phyloP scores from a whole-genome alignment of 2,113 vertebrate genomes.

The Illadopsis cleaveri region DNA sequence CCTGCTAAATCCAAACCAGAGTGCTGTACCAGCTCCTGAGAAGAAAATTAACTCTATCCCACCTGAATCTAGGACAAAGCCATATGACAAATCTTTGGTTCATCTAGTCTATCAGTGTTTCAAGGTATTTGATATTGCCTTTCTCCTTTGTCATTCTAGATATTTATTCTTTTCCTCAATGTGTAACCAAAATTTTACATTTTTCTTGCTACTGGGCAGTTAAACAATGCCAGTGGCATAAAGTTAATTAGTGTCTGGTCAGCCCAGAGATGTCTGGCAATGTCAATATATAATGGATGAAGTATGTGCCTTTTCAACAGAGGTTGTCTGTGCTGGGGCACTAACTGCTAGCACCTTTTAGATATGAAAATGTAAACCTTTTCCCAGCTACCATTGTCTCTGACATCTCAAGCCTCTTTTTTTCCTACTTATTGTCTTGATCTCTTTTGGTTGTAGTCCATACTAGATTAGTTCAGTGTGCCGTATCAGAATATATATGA shows the following conservation, averaged over 20 bases:
- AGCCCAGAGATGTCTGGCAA: not conserved
- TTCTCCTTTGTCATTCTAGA: not conserved
- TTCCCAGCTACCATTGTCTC: not conserved
- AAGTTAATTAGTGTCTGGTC: not conserved
- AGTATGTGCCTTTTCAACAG: not conserved
- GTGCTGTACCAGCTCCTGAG: not conserved
- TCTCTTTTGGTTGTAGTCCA: not conserved
- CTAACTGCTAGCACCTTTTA: not conserved
- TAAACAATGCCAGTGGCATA: rapidly evolving
- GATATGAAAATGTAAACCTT: not conserved
- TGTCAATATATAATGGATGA: not conserved
- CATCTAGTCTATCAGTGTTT: not conserved
- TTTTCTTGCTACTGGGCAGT: not conserved
- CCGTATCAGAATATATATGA: not conserved
- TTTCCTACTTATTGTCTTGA: not conserved
- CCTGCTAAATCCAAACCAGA: not conserved
- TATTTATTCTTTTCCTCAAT: not conserved
- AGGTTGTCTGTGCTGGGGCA: rapidly evolving
- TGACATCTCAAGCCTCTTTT: not conserved
- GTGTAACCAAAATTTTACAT: not conserved
- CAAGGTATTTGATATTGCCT: not conserved
- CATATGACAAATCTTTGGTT: not conserved
- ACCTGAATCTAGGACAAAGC: not conserved
- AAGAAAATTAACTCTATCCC: not conserved
- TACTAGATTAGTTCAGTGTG: not conserved